phyloP scores from a whole-genome alignment of 2,113 vertebrate species.

The Eulacestoma nigropectus region DNA sequence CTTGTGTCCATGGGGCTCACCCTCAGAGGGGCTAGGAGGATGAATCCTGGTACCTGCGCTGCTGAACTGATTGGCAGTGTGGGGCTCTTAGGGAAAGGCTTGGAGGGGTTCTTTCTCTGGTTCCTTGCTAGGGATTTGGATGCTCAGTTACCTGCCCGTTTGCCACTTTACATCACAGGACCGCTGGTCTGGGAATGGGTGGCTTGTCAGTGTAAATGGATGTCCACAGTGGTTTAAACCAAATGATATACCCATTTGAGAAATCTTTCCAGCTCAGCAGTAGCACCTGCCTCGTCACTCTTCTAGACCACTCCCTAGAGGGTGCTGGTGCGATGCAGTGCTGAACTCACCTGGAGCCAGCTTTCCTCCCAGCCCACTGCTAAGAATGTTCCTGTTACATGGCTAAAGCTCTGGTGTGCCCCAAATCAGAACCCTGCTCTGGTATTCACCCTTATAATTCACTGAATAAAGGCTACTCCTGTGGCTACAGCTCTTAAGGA shows the following conservation, averaged over 20 bases:
- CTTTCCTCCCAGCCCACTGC: not conserved
- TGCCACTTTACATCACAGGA: not conserved
- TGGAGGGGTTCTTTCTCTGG: not conserved
- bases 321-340: not conserved
- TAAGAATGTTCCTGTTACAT: not conserved
- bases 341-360: not conserved
- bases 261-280: not conserved
- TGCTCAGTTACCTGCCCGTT: not conserved
- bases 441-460: not conserved
- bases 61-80: not conserved
- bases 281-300: fast-evolving
- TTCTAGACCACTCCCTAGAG: not conserved
- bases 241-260: fast-evolving
- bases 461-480: not conserved
- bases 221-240: not conserved
- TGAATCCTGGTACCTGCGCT: not conserved
- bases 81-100: not conserved
- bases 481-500: not conserved
- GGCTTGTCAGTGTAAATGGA: fast-evolving
- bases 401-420: not conserved
- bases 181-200: not conserved
- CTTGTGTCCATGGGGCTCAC: not conserved
- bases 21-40: no score
- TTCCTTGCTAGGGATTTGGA: not conserved
- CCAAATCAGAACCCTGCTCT: not conserved